Conservation (phyloP, 2,888 invertebrate genomes). For the Lithodes maja region DNA sequence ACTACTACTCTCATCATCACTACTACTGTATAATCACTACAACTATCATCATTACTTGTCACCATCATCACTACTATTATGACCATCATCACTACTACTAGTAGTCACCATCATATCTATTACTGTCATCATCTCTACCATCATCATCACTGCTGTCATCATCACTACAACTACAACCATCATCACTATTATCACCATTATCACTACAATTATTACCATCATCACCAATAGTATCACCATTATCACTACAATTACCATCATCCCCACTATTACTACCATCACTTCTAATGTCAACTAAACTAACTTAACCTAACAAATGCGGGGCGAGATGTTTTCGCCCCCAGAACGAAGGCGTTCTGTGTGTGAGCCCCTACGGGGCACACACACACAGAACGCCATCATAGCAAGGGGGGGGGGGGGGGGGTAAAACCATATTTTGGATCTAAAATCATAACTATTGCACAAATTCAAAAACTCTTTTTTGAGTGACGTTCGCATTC, state of each 20-base stretch:
- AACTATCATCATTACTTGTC: constrained; percentile 1
- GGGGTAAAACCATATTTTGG: too few relatives aligned
- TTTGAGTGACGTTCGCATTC: too few relatives aligned
- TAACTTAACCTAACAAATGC: too few relatives aligned
- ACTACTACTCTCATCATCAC: background rate
- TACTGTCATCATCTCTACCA: constrained; percentile 9
- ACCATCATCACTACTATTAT: constrained; percentile 14
- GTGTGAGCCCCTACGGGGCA: too few relatives aligned
- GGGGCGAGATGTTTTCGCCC: too few relatives aligned
- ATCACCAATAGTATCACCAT: background rate
- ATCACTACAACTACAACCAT: constrained; percentile 5
- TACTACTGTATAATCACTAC: background rate
- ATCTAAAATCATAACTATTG: too few relatives aligned
- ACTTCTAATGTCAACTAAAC: too few relatives aligned
- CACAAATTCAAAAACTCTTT: too few relatives aligned
- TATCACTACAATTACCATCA: constrained; percentile 11
- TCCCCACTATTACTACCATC: background rate
- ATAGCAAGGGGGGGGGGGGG: too few relatives aligned
- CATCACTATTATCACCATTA: constrained; percentile 16
- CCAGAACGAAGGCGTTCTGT: too few relatives aligned
- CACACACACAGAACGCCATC: too few relatives aligned
- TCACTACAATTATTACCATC: constrained; percentile 5
- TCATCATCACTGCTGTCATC: constrained; percentile 10
- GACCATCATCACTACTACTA: constrained; percentile 5
- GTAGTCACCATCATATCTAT: background rate